Evolutionary conservation across 92 coral and sea anemone genomes (phyloP).

Genomic region (Zoanthus sansibaricus): DNA sequence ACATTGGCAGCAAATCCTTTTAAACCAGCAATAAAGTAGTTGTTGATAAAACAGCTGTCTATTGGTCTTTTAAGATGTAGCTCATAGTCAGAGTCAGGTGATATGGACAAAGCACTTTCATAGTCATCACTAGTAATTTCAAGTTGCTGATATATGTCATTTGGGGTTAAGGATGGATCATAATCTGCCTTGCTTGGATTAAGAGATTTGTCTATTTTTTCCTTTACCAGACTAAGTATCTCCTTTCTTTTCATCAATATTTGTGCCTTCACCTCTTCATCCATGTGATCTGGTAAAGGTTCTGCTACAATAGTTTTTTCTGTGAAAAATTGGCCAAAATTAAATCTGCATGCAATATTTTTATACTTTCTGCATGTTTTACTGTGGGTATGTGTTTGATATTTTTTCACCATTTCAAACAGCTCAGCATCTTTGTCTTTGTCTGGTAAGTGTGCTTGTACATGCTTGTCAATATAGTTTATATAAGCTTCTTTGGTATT

Average conservation of each 20-base stretch:
- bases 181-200: background rate
- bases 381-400: conserved; percentile 63
- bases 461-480: conserved; percentile 1
- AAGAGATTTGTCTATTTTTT: conserved; percentile 44
- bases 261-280: conserved; percentile 48
- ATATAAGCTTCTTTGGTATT: background rate
- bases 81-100: background rate
- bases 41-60: background rate
- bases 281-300: conserved; percentile 69
- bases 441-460: conserved; percentile 53
- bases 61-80: background rate
- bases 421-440: conserved; percentile 53
- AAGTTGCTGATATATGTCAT: background rate
- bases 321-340: conserved; percentile 79
- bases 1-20: too few relatives aligned
- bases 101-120: background rate
- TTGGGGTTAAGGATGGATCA: background rate
- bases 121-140: background rate
- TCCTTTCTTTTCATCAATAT: conserved; percentile 1
- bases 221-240: conserved; percentile 42
- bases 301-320: conserved; percentile 74
- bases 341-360: conserved; percentile 72
- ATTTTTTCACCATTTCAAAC: conserved; percentile 56
- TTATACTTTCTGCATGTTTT: conserved; percentile 29
- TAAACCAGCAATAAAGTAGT: too few relatives aligned